phyloP scores from a whole-genome alignment of 2,888 invertebrate species.

The Eupsilia transversa region DNA sequence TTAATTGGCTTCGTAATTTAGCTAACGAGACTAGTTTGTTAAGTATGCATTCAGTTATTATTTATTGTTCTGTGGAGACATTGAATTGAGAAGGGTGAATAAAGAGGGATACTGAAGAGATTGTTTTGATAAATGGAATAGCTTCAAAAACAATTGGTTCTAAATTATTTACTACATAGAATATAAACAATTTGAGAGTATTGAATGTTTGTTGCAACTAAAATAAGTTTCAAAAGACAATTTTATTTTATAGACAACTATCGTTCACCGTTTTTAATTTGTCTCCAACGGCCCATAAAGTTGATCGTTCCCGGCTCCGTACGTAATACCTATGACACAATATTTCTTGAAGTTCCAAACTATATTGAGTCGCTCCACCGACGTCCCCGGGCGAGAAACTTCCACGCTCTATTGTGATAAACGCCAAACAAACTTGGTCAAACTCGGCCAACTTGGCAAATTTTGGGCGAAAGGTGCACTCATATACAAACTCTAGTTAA shows the following conservation, averaged over 20 bases:
- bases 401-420: slow-evolving; percentile 80
- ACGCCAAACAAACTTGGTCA: slow-evolving; percentile 72
- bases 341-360: slow-evolving; percentile 78
- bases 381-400: slow-evolving; percentile 74
- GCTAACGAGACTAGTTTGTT: slow-evolving; percentile 54
- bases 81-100: slow-evolving; percentile 12
- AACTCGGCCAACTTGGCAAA: slow-evolving; percentile 79
- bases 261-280: slow-evolving; percentile 52
- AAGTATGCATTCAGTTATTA: slow-evolving; percentile 62
- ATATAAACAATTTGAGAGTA: no score
- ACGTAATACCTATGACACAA: slow-evolving; percentile 71
- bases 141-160: neutral
- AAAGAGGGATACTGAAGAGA: neutral
- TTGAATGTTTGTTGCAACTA: neutral
- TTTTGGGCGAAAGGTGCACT: slow-evolving; percentile 86
- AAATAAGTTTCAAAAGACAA: neutral
- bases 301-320: slow-evolving; percentile 58
- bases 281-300: slow-evolving; percentile 51
- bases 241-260: slow-evolving; percentile 21
- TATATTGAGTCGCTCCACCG: slow-evolving; percentile 77
- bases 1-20: slow-evolving; percentile 67
- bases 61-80: slow-evolving; percentile 55
- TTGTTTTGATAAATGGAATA: neutral
- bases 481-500: slow-evolving; percentile 83
- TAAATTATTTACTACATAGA: neutral